Evolutionary conservation across 1,140 invertebrate genomes (phyloP).

Genomic region (Cotesia chilonis): DNA sequence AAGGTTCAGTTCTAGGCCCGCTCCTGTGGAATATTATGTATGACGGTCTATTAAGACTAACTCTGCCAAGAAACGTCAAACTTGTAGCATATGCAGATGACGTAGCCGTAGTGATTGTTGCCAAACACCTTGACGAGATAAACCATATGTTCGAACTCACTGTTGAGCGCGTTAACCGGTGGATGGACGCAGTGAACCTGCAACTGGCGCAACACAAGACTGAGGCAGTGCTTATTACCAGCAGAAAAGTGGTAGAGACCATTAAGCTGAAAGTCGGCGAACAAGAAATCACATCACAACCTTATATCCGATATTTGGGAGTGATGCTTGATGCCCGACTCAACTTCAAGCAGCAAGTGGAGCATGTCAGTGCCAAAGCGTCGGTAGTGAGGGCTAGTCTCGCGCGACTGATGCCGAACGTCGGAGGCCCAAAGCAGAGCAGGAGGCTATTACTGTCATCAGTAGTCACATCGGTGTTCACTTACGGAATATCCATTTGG

Average conservation of each 20-base stretch:
- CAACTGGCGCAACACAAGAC: slow-evolving; percentile 14
- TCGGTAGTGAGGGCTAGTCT: neutral
- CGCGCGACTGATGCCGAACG: no score
- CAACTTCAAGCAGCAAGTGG: slow-evolving; percentile 28
- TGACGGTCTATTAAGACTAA: neutral
- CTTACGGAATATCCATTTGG: no score
- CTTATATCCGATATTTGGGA: slow-evolving; percentile 23
- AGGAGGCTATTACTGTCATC: no score
- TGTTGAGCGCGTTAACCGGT: neutral
- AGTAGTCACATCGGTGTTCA: no score
- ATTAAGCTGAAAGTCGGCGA: slow-evolving; percentile 23
- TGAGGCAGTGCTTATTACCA: slow-evolving; percentile 30
- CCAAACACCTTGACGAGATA: slow-evolving; percentile 3
- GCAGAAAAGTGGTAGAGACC: slow-evolving; percentile 13
- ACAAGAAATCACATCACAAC: slow-evolving; percentile 1
- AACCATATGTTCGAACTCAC: neutral
- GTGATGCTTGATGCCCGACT: slow-evolving; percentile 32
- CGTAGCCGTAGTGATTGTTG: slow-evolving; percentile 19
- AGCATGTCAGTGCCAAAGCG: slow-evolving; percentile 23
- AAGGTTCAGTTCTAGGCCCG: slow-evolving; percentile 12
- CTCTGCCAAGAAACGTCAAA: neutral
- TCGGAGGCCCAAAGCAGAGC: no score
- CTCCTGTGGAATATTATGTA: slow-evolving; percentile 22
- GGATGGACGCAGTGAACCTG: slow-evolving; percentile 21
- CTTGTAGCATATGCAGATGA: slow-evolving; percentile 21